Evolutionary conservation across 92 coral and sea anemone species (phyloP).

Genomic region (Diadumene lineata): DNA sequence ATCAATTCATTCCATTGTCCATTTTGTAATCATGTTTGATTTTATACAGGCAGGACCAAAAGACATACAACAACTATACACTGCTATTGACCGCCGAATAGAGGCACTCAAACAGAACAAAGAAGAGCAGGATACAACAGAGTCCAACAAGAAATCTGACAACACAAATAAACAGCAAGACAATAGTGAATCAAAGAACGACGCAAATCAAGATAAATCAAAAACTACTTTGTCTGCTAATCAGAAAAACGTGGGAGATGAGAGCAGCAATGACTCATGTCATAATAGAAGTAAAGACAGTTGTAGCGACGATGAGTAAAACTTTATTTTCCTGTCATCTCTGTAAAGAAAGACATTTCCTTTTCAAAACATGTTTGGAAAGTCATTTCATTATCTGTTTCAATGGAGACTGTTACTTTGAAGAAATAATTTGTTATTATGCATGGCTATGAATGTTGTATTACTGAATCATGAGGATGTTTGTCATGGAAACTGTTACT

Average conservation of each 20-base stretch:
- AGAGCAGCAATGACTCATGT: conserved; percentile 62
- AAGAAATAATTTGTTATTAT: background rate
- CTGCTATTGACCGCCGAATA: conserved; percentile 96
- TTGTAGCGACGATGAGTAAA: conserved; percentile 50
- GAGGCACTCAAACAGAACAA: conserved; percentile 81
- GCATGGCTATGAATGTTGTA: background rate
- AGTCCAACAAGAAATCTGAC: conserved; percentile 35
- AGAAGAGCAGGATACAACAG: conserved; percentile 33
- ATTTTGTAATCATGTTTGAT: no score
- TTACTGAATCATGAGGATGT: no score
- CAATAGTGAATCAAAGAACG: conserved; percentile 57
- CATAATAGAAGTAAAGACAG: conserved; percentile 37
- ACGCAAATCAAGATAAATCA: conserved; percentile 56
- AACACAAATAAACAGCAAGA: conserved; percentile 35
- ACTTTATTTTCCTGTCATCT: background rate
- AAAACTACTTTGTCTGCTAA: conserved; percentile 11
- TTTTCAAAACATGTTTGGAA: no score
- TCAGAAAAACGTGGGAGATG: conserved; percentile 40
- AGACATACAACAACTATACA: conserved; percentile 84
- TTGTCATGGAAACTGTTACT: no score
- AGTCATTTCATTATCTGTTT: background rate
- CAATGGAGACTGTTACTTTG: background rate
- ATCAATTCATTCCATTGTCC: no score
- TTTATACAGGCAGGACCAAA: conserved; percentile 94
- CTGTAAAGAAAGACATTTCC: background rate